These are phyloP conservation scores for Gibbula magus DNA, from an alignment of 2,888 invertebrate species.

Conservation along the genomic window DNA sequence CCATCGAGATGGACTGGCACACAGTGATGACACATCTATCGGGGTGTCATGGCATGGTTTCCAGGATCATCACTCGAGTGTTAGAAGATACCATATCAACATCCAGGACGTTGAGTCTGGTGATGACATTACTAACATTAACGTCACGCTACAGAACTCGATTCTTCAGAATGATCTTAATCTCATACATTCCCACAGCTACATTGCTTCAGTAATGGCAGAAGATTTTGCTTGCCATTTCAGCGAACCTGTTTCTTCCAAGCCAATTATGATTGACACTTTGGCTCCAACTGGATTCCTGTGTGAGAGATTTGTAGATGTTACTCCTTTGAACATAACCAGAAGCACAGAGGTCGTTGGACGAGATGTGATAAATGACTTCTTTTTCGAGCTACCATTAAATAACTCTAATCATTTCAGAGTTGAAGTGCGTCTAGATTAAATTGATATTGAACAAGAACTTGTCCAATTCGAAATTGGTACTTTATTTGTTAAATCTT, in stretches of 20 bases:
- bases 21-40: neutral
- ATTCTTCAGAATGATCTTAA: neutral
- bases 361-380: neutral
- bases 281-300: neutral
- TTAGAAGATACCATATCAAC: neutral
- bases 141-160: neutral
- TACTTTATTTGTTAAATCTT: neutral
- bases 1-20: neutral
- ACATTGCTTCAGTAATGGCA: neutral
- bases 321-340: neutral
- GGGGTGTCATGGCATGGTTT: conserved; percentile 23
- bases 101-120: neutral
- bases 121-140: neutral
- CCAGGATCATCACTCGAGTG: conserved; percentile 14
- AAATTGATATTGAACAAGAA: neutral
- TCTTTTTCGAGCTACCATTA: neutral
- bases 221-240: conserved; percentile 11
- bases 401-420: neutral
- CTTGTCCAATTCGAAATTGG: neutral
- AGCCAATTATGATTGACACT: neutral
- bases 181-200: neutral
- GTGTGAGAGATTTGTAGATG: neutral
- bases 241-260: neutral
- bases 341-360: neutral
- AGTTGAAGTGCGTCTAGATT: neutral